phyloP scores from a whole-genome alignment of 1,140 invertebrate species.

The Brachionus paranguensis region DNA sequence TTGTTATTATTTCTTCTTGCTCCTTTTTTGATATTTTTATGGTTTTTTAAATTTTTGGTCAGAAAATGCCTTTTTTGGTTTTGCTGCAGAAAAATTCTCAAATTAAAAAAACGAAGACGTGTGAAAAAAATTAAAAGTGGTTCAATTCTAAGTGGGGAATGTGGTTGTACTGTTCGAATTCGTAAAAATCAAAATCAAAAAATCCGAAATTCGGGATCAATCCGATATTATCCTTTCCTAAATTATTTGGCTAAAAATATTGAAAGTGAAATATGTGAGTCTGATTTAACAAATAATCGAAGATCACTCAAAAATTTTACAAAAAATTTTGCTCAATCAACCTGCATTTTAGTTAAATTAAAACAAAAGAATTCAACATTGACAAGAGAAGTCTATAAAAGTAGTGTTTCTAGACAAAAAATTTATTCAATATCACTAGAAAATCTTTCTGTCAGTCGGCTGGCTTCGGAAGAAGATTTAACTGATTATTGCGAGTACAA shows the following conservation, averaged over 20 bases:
- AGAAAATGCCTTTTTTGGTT: not conserved
- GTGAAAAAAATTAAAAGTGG: not conserved
- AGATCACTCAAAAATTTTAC: not conserved
- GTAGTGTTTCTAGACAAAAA: not conserved
- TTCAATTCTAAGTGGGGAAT: constrained; percentile 7
- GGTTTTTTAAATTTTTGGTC: constrained; percentile 15
- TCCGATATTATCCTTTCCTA: not conserved
- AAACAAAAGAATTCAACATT: not conserved
- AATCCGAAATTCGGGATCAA: not conserved
- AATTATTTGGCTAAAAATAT: not conserved
- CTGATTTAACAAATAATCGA: not conserved
- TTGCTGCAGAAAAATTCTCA: not conserved
- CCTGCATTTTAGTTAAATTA: not conserved
- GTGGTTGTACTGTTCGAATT: not conserved
- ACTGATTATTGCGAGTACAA: not conserved
- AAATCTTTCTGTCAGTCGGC: not conserved
- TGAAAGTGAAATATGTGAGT: not conserved
- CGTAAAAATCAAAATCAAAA: not conserved
- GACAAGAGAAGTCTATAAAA: not conserved
- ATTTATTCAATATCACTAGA: not conserved
- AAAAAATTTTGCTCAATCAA: not conserved
- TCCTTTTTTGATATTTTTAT: not conserved
- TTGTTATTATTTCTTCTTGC: not conserved
- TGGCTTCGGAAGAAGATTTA: not conserved
- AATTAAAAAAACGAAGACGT: not conserved